Base-by-base conservation (phyloP, 1,140 invertebrate genomes). In the Bilobella aurantiaca region DNA sequence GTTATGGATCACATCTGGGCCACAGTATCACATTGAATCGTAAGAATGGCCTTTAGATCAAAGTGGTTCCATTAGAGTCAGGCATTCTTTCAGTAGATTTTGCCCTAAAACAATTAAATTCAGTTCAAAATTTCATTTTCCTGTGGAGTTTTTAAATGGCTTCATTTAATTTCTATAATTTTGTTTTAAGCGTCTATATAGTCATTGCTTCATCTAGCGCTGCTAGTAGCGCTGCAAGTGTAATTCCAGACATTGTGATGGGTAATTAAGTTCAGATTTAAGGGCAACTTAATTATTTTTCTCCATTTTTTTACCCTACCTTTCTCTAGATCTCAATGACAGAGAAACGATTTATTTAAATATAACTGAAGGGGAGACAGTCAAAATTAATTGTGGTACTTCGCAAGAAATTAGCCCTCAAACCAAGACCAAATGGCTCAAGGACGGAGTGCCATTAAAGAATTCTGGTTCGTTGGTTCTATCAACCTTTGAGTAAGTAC, bases 401-500 rank as follows among this genome's bases (percentile, higher is more conserved):
- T 42, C 59, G 8, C 37, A 66, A 30, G 65, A 66, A 62, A 64
- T 62, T 30, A 16, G 14, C 1, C 31, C 32, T 14, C 34, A 16
- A 16, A 27, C 56, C 16, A 56, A 53, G 42, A 67, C 66, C 1
- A 58, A 16, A 2, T 72, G 71, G 71, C 27, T 34, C 37, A 67
- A 68, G 53, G 56, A 72, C 64, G 64, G 58, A n/a, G 18, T 18
- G 1, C 18, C 21, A 14, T 63, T 72, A 62, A 66, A 66, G 1
- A 37, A 69, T 0, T 23, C 61, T 12, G 58, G 16, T 28, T 46
- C 67, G 8, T 32, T 56, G 3, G 60, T 66, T 28, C 31, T 72
- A 14, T 58, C 63, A 0, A 69, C 64, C 14, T 30, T 68, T 23
- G 53, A 49, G 68, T 72, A 68, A 69, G 62, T 27, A 53, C 12